Percentiles rank a stretch among this genome's conserved stretches.
phyloP scores from a whole-genome alignment of 2,888 invertebrate genomes.

The Drosophila cognata region DNA sequence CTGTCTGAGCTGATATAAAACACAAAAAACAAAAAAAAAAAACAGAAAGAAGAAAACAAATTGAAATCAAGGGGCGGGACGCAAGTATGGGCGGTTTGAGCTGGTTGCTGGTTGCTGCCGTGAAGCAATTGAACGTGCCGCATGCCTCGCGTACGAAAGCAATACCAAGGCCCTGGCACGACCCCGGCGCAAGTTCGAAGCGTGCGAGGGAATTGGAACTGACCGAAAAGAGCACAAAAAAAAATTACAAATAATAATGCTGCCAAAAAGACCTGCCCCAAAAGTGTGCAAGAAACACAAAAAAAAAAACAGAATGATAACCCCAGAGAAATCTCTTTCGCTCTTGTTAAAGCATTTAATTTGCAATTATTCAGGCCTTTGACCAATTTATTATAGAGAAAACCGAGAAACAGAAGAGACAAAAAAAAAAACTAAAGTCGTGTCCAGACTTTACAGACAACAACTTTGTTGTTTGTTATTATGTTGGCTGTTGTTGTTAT shows the following conservation, averaged over 20 bases:
- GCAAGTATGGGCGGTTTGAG: conserved; percentile 4
- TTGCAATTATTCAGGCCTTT: conserved; percentile 80
- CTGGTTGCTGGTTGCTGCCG: conserved; percentile 9
- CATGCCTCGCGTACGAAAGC: conserved; percentile 30
- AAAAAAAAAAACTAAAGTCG: conserved; percentile 39
- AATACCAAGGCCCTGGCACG: conserved; percentile 51
- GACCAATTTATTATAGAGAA: conserved; percentile 72
- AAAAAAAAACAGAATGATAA: conserved; percentile 11
- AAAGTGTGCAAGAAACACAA: conserved; percentile 27
- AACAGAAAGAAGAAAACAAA: background rate
- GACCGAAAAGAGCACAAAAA: background rate
- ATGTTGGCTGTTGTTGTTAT: conserved; percentile 20
- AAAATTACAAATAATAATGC: conserved; percentile 12
- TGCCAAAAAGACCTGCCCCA: conserved; percentile 42
- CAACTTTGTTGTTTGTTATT: conserved; percentile 47
- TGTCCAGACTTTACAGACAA: conserved; percentile 49
- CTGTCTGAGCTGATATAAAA: conserved; percentile 49
- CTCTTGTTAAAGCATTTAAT: conserved; percentile 52
- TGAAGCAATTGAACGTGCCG: conserved; percentile 27
- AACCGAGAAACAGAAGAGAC: conserved; percentile 5
- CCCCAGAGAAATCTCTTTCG: conserved; percentile 30
- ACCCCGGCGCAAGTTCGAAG: conserved; percentile 48
- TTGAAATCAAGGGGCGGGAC: conserved; percentile 5
- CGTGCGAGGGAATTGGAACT: conserved; percentile 37
- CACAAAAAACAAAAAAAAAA: conserved; percentile 20